These are phyloP conservation scores for Ameiurus melas DNA, from an alignment of 2,113 vertebrate genomes.

Conservation along the genomic window DNA sequence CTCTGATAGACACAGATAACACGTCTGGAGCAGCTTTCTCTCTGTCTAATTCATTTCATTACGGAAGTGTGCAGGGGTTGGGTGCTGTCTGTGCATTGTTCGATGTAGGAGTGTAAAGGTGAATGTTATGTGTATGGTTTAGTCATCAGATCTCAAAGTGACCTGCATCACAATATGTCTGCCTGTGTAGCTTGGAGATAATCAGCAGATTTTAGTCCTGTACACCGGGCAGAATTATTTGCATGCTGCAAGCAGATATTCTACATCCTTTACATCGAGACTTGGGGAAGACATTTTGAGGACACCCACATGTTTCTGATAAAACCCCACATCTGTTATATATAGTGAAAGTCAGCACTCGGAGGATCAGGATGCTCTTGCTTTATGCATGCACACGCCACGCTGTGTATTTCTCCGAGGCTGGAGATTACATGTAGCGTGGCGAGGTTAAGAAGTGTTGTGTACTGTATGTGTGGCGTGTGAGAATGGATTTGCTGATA, in stretches of 20 bases:
- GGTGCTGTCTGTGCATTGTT: background rate
- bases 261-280: background rate
- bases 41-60: conserved; percentile 23
- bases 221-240: background rate
- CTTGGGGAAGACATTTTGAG: conserved; percentile 28
- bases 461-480: background rate
- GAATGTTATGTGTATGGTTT: background rate
- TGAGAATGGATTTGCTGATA: conserved; percentile 38
- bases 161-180: background rate
- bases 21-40: conserved; percentile 4
- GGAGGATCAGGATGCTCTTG: background rate
- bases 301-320: conserved; percentile 26
- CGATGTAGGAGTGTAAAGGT: background rate
- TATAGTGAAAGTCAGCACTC: conserved; percentile 29
- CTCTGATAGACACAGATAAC: background rate
- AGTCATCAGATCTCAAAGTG: conserved; percentile 32
- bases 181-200: background rate
- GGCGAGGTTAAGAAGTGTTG: background rate
- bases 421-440: conserved; percentile 4
- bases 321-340: conserved; percentile 31
- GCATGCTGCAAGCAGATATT: conserved; percentile 6
- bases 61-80: background rate
- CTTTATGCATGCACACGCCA: background rate
- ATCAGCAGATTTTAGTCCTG: conserved; percentile 5
- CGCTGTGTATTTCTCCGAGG: background rate